Conservation (phyloP, 1,140 invertebrate genomes). For the Trachymyrmex cornetzi region DNA sequence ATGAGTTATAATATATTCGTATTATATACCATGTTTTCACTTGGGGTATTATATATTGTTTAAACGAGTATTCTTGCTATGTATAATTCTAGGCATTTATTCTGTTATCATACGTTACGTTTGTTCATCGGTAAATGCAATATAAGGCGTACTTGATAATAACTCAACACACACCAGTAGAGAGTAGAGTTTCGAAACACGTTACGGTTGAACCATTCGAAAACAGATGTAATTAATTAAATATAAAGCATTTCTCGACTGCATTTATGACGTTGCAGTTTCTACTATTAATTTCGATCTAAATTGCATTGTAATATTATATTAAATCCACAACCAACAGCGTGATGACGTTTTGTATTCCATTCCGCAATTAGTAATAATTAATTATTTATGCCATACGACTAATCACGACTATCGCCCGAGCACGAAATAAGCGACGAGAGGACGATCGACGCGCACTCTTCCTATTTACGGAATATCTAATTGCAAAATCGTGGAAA, state of each 20-base stretch:
- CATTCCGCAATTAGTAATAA: constrained; percentile 56
- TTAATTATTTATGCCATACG: constrained; percentile 50
- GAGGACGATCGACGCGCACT: background rate
- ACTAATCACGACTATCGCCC: constrained; percentile 41
- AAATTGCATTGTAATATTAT: constrained; percentile 61
- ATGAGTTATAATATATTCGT: constrained; percentile 8
- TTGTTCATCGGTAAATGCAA: constrained; percentile 16
- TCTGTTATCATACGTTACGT: background rate
- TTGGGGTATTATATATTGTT: background rate
- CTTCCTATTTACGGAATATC: constrained; percentile 60
- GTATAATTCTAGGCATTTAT: constrained; percentile 6
- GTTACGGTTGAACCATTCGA: constrained; percentile 33
- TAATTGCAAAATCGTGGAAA: constrained; percentile 72
- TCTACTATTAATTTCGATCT: constrained; percentile 51
- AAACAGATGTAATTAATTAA: constrained; percentile 55
- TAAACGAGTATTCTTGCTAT: background rate
- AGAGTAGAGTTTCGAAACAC: constrained; percentile 30
- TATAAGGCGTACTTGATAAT: constrained; percentile 12
- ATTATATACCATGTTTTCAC: background rate
- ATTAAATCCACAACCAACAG: constrained; percentile 53
- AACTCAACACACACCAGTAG: background rate
- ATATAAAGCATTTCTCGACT: constrained; percentile 49
- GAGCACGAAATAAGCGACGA: constrained; percentile 36
- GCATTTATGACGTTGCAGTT: constrained; percentile 66
- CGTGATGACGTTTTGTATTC: constrained; percentile 49